A percentile compares a stretch with the other conserved stretches of the same genome.
Conservation (phyloP, 2,888 invertebrate species). For the Leptopilina myrica region DNA sequence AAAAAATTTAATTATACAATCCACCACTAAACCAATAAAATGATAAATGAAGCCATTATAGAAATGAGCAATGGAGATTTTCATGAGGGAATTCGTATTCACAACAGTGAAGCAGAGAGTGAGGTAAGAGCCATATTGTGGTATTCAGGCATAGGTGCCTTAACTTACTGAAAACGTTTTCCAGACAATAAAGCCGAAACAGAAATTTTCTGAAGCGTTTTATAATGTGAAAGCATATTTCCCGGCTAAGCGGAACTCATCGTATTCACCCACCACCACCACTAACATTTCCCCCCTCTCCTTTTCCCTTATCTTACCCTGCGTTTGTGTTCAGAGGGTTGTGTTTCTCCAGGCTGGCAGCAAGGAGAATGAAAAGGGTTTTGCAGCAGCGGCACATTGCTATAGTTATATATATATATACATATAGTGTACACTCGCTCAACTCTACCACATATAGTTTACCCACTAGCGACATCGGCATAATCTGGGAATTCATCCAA, state of each 20-base stretch:
- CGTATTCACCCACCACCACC: conserved; percentile 45
- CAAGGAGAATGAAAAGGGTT: conserved; percentile 48
- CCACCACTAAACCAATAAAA: not conserved
- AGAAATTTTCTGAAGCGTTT: conserved; percentile 63
- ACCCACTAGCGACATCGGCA: conserved; percentile 51
- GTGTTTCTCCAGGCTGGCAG: conserved; percentile 43
- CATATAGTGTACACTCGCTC: not conserved
- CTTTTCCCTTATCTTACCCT: conserved; percentile 46
- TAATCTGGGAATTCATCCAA: conserved; percentile 66
- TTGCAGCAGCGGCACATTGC: conserved; percentile 46
- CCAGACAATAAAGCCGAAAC: conserved; percentile 62
- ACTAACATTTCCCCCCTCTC: conserved; percentile 26
- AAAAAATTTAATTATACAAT: not conserved
- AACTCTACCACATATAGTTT: conserved; percentile 29
- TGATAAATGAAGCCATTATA: not conserved
- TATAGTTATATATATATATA: conserved; percentile 3
- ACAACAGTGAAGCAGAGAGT: not conserved
- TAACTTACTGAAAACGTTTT: conserved; percentile 53
- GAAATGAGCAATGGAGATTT: conserved; percentile 23
- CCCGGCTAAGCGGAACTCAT: conserved; percentile 56
- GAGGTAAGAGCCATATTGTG: conserved; percentile 19
- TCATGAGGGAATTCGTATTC: not conserved
- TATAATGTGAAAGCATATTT: conserved; percentile 64
- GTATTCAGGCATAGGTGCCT: conserved; percentile 38
- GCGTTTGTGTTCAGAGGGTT: conserved; percentile 46